Evolutionary conservation across 2,888 invertebrate species (phyloP).

Genomic region (Protonemura montana): DNA sequence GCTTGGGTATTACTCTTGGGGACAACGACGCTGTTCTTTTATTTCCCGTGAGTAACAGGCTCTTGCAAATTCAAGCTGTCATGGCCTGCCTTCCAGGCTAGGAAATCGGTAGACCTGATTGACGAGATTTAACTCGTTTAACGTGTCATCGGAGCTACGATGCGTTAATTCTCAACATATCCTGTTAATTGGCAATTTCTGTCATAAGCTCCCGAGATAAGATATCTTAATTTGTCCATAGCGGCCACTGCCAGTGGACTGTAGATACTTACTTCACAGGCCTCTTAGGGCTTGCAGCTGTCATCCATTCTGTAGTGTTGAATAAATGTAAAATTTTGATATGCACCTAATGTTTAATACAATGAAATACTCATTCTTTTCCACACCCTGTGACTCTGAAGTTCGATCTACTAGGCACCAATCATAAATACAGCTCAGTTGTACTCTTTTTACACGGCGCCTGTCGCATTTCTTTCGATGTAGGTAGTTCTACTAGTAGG

Average conservation of each 20-base stretch:
- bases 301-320: neutral
- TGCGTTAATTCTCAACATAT: neutral
- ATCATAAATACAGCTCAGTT: too few relatives aligned
- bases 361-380: too few relatives aligned
- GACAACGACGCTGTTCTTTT: constrained; percentile 94
- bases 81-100: neutral
- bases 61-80: neutral
- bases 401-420: too few relatives aligned
- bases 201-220: neutral
- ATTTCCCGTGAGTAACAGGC: constrained; percentile 89
- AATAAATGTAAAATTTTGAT: neutral
- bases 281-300: neutral
- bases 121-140: neutral
- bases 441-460: too few relatives aligned
- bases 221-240: neutral
- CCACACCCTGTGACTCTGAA: too few relatives aligned
- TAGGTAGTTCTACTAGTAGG: too few relatives aligned
- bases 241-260: neutral
- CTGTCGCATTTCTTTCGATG: too few relatives aligned
- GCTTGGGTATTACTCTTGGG: constrained; percentile 96
- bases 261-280: neutral
- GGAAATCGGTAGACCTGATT: neutral
- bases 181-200: neutral
- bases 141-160: neutral
- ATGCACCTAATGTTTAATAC: neutral